Evolutionary conservation across 2,888 invertebrate genomes (phyloP).

Genomic region (Litoditis marina): DNA sequence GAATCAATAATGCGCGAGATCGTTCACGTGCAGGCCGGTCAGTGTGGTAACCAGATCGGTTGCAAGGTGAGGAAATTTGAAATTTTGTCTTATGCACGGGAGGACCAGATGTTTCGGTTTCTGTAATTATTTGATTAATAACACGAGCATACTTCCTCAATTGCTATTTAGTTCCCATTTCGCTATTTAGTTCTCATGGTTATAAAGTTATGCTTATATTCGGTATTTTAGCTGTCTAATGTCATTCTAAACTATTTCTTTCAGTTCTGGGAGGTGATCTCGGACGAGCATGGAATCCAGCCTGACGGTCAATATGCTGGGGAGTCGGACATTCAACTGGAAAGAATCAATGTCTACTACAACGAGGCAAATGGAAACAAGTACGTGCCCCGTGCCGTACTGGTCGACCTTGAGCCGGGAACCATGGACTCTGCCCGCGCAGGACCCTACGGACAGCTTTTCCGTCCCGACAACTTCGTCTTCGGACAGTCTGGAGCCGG

Average conservation of each 20-base stretch:
- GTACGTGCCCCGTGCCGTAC: slow-evolving; percentile 87
- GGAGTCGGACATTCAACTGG: slow-evolving; percentile 81
- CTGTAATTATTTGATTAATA: too few relatives aligned
- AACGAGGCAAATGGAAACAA: slow-evolving; percentile 74
- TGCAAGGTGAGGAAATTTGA: too few relatives aligned
- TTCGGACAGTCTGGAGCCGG: slow-evolving; percentile 70
- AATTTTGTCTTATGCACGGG: too few relatives aligned
- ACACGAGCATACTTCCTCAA: too few relatives aligned
- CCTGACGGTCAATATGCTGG: slow-evolving; percentile 58
- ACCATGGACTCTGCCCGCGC: slow-evolving; percentile 95
- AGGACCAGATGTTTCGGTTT: too few relatives aligned
- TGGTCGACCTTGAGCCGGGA: slow-evolving; percentile 91
- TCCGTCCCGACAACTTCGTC: slow-evolving; percentile 88
- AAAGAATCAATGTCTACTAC: slow-evolving; percentile 85
- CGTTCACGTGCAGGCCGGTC: slow-evolving; percentile 89
- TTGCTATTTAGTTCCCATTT: too few relatives aligned
- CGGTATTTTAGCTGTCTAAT: too few relatives aligned
- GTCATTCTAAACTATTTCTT: slow-evolving; percentile 1
- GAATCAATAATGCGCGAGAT: slow-evolving; percentile 80
- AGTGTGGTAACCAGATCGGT: slow-evolving; percentile 93
- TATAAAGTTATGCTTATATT: too few relatives aligned
- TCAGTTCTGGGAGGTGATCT: slow-evolving; percentile 58
- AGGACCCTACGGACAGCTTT: slow-evolving; percentile 88
- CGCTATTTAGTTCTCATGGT: too few relatives aligned
- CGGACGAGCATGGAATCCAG: slow-evolving; percentile 56